Evolutionary conservation across 2,797 vertebrate species (phyloP).

Genomic region (Anolis apletophallus): DNA sequence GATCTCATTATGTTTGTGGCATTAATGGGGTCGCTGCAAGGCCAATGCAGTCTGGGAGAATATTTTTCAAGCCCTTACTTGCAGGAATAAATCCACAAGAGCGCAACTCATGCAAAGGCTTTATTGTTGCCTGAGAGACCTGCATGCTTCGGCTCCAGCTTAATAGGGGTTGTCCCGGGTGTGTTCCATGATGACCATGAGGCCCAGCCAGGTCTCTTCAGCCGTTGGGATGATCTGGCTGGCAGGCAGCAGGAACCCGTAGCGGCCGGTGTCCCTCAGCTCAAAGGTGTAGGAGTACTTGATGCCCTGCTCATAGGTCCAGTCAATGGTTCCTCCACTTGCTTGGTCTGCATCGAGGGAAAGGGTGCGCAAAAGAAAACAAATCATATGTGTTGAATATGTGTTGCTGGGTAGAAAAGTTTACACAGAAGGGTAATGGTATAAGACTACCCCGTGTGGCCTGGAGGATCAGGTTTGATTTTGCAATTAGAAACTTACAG

Average conservation of each 20-base stretch:
- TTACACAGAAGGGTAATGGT: no score
- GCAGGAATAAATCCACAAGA: background rate
- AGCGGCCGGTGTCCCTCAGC: slow-evolving; percentile 89
- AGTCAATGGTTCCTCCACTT: slow-evolving; percentile 89
- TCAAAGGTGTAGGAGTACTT: slow-evolving; percentile 96
- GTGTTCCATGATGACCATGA: slow-evolving; percentile 88
- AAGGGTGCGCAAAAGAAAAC: rapidly evolving
- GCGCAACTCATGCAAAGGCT: background rate
- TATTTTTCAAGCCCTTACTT: background rate
- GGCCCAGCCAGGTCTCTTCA: slow-evolving; percentile 89
- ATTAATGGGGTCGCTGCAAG: no score
- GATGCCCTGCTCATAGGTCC: slow-evolving; percentile 92
- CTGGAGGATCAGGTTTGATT: background rate
- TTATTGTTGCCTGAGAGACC: background rate
- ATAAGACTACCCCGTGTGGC: no score
- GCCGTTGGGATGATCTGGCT: slow-evolving; percentile 91
- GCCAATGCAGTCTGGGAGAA: no score
- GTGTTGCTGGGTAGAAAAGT: no score
- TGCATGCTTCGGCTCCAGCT: background rate
- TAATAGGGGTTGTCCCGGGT: slow-evolving; percentile 80
- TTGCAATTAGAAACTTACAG: slow-evolving; percentile 83
- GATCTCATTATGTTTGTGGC: no score
- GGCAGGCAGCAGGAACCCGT: slow-evolving; percentile 92
- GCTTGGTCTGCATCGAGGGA: slow-evolving; percentile 83
- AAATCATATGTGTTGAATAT: no score